Percentiles rank a stretch among this genome's conserved stretches.
phyloP scores from a whole-genome alignment of 2,113 vertebrate genomes.

The Callionymus lyra region DNA sequence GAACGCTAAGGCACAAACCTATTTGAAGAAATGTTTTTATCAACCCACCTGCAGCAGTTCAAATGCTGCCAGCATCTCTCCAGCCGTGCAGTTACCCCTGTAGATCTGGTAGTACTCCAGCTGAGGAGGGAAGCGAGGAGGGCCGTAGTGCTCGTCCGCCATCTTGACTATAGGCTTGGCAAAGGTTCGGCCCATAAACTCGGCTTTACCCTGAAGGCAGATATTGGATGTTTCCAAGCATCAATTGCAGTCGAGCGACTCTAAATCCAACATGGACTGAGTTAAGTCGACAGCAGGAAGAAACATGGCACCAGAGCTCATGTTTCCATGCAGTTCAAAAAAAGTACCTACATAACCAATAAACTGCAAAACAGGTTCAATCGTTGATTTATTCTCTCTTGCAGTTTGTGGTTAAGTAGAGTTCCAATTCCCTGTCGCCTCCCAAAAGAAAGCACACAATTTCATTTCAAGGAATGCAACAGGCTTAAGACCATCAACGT shows the following conservation, averaged over 20 bases:
- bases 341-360: conserved; percentile 50
- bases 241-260: too few relatives aligned
- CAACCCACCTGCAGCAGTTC: conserved; percentile 87
- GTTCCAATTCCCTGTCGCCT: conserved; percentile 4
- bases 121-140: conserved; percentile 85
- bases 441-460: conserved; percentile 42
- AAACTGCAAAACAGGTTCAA: conserved; percentile 56
- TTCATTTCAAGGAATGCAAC: conserved; percentile 57
- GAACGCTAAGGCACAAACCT: too few relatives aligned
- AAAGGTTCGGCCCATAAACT: conserved; percentile 95
- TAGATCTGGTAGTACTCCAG: conserved; percentile 98
- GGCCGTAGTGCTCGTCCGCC: conserved; percentile 83
- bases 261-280: too few relatives aligned
- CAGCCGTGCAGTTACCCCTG: conserved; percentile 81
- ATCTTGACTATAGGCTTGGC: conserved; percentile 94
- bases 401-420: conserved; percentile 62
- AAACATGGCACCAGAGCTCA: conserved; percentile 55
- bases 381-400: conserved; percentile 39
- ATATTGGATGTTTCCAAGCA: too few relatives aligned
- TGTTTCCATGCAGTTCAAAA: conserved; percentile 36
- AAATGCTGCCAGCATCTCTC: conserved; percentile 91
- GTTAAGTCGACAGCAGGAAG: conserved; percentile 4
- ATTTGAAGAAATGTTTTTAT: too few relatives aligned
- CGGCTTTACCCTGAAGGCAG: conserved; percentile 80
- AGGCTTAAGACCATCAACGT: conserved; percentile 48